Percentiles rank a stretch among this genome's conserved stretches.
These are phyloP conservation scores for Sinodicranocentrus sp. DNA, from an alignment of 2,888 invertebrate species.

Conservation along the genomic window DNA sequence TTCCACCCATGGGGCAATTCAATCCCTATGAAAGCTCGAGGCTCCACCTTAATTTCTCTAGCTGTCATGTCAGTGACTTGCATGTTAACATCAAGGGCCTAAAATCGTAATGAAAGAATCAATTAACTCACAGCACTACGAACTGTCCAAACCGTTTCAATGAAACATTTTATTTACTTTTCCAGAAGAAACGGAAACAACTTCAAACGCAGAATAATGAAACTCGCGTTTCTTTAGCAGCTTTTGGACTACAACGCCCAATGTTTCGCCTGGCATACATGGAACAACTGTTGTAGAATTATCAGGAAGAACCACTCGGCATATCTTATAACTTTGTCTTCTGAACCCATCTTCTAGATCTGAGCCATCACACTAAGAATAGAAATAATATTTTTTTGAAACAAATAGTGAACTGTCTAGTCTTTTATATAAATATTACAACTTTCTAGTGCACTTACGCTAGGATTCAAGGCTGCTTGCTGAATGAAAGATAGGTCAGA, in stretches of 20 bases:
- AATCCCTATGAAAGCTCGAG: constrained; percentile 89
- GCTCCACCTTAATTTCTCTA: constrained; percentile 91
- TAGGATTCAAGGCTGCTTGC: constrained; percentile 74
- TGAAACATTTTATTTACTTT: no score
- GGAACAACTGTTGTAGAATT: constrained; percentile 95
- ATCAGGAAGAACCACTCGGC: constrained; percentile 93
- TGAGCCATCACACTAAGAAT: constrained; percentile 73
- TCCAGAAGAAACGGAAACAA: constrained; percentile 81
- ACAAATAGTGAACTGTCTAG: neutral
- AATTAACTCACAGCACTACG: no score
- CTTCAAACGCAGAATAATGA: constrained; percentile 89
- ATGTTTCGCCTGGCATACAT: constrained; percentile 86
- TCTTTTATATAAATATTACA: no score
- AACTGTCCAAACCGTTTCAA: no score
- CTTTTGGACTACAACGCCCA: constrained; percentile 88
- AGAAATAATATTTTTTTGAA: neutral
- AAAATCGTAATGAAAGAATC: constrained; percentile 75
- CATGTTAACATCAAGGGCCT: constrained; percentile 85
- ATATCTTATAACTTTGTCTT: constrained; percentile 80
- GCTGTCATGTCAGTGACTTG: constrained; percentile 87
- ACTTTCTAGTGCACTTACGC: constrained; percentile 69
- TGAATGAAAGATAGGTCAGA: constrained; percentile 76
- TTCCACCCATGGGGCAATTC: constrained; percentile 89
- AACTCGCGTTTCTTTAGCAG: constrained; percentile 91
- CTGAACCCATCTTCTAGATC: constrained; percentile 74